Conservation (phyloP, 1,140 invertebrate species). For the Aradophagus sp. region DNA sequence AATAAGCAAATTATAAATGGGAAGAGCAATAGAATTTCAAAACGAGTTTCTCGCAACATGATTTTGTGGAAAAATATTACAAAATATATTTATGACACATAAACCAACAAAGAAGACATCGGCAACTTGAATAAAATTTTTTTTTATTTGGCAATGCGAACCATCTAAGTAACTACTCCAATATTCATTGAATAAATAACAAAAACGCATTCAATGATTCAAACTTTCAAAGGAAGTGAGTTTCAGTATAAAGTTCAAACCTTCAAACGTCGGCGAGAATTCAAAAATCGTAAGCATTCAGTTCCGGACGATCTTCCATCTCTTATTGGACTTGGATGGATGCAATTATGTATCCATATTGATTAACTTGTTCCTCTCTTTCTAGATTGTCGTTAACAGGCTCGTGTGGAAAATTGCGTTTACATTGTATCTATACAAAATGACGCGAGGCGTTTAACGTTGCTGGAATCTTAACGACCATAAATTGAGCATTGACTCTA, state of each 20-base stretch:
- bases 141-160: constrained; percentile 22
- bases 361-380: constrained; percentile 16
- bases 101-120: constrained; percentile 42
- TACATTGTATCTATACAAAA: constrained; percentile 41
- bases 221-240: constrained; percentile 45
- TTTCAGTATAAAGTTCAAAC: constrained; percentile 23
- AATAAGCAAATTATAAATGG: constrained; percentile 4
- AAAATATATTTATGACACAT: constrained; percentile 25
- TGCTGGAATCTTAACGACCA: constrained; percentile 40
- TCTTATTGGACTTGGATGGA: constrained; percentile 46
- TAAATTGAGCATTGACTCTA: constrained; percentile 53
- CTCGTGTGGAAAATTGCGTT: constrained; percentile 37
- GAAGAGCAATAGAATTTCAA: constrained; percentile 42
- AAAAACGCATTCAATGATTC: constrained; percentile 32
- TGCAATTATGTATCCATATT: constrained; percentile 10
- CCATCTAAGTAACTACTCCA: constrained; percentile 30
- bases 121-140: constrained; percentile 4
- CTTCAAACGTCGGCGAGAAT: too few species aligned
- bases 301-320: constrained; percentile 44
- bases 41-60: constrained; percentile 42
- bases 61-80: constrained; percentile 21
- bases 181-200: constrained; percentile 47
- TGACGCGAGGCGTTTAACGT: constrained; percentile 41
- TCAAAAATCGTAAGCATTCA: constrained; percentile 33
- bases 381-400: constrained; percentile 26